Percentiles rank a stretch among this genome's conserved stretches.
Evolutionary conservation across 2,797 vertebrate genomes (phyloP).

Genomic region (Potorous gilbertii): DNA sequence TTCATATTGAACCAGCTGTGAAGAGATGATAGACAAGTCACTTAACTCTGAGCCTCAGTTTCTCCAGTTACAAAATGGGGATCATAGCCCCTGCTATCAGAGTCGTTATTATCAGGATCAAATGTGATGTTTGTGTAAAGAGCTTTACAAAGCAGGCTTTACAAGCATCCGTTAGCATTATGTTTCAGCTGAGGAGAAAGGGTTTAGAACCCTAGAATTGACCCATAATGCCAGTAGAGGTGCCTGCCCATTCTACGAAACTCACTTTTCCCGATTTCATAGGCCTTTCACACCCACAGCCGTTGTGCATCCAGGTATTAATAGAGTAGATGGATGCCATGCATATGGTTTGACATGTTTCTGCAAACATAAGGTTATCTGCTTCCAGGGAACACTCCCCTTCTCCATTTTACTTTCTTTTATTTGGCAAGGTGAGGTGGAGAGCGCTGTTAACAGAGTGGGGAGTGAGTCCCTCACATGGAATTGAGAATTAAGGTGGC

Average conservation of each 20-base stretch:
- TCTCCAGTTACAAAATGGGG: not conserved
- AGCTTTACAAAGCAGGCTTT: not conserved
- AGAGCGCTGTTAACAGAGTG: constrained; percentile 23
- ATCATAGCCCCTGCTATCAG: not conserved
- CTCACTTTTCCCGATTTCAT: not conserved
- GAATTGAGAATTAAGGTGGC: not conserved
- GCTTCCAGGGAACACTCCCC: constrained; percentile 70
- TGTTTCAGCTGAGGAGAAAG: not conserved
- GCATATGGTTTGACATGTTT: constrained; percentile 80
- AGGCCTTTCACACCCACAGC: not conserved
- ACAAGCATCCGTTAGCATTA: not conserved
- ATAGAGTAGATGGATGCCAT: constrained; percentile 78
- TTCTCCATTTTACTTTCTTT: constrained; percentile 62
- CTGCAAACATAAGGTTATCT: constrained; percentile 76
- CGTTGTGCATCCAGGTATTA: constrained; percentile 78
- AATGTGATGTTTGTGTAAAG: not conserved
- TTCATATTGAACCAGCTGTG: not conserved
- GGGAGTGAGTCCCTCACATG: not conserved
- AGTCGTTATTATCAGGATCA: not conserved
- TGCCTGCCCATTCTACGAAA: not conserved
- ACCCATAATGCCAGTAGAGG: not conserved
- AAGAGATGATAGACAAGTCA: not conserved
- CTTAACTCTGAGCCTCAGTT: not conserved
- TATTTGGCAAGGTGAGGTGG: constrained; percentile 47
- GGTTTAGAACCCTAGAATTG: not conserved